phyloP scores from a whole-genome alignment of 2,888 invertebrate genomes.

The Idaea aversata region DNA sequence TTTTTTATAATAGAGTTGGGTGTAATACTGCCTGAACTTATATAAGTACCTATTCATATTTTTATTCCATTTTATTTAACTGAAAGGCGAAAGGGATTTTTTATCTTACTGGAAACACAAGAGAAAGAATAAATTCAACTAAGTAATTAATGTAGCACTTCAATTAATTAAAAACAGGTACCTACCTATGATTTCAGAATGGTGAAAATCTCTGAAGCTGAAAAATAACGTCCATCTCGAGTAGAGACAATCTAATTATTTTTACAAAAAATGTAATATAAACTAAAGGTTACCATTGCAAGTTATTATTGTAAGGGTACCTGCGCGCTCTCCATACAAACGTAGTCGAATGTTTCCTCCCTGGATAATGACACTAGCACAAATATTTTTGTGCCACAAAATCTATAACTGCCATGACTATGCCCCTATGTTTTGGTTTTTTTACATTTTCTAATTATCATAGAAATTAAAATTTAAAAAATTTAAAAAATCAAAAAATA shows the following conservation, averaged over 20 bases:
- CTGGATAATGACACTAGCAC: too few relatives aligned
- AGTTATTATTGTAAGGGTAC: too few relatives aligned
- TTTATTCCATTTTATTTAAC: background rate
- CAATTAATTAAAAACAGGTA: background rate
- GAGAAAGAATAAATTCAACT: slow-evolving; percentile 15
- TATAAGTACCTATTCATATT: background rate
- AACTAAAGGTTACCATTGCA: too few relatives aligned
- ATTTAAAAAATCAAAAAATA: too few relatives aligned
- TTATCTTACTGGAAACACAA: slow-evolving; percentile 8
- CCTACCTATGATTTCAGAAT: background rate
- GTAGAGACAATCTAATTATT: background rate
- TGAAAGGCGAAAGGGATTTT: too few relatives aligned
- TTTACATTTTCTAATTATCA: too few relatives aligned
- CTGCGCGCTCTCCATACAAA: too few relatives aligned
- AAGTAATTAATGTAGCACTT: background rate
- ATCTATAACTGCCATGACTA: too few relatives aligned
- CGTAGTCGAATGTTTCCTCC: too few relatives aligned
- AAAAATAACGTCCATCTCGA: background rate
- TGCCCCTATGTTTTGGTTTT: too few relatives aligned
- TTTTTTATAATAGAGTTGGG: background rate
- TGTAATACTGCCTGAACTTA: background rate
- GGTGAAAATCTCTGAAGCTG: background rate
- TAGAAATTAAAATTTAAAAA: too few relatives aligned
- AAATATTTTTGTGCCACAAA: too few relatives aligned
- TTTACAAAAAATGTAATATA: background rate